Base-by-base conservation (phyloP, 2,113 vertebrate species). In the Cygnus atratus region DNA sequence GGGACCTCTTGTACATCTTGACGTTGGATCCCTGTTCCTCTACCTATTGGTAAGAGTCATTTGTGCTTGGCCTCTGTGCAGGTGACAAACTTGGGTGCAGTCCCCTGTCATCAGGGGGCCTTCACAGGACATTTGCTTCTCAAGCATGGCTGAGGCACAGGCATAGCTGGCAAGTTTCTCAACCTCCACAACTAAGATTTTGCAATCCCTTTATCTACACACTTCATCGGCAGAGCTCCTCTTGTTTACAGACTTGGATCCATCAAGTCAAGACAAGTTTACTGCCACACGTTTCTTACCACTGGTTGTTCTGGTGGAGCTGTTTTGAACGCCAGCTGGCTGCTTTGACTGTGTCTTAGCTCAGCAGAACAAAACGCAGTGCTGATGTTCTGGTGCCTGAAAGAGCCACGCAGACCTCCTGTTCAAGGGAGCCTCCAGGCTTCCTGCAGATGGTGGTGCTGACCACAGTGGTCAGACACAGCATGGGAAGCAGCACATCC, bases 321-420 rank as follows among this genome's bases (percentile, higher is more conserved):
- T 9, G 11, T 33, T 72, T 20, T 10, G 29, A 71, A 48, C 0
- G 2, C 54, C 39, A 24, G n/a, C 63, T 46, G 87, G 81, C 33
- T 52, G 28, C 24, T 1, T 9, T 18, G 24, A 37, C 33, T 1
- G 0, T 3, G 1, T 21, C 48, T 62, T 66, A 73, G n/a, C 26
- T 50, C 22, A 6, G 41, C 31, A 39, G 59, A 59, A 37, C 33
- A 43, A 44, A 57, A 48, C 2, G 1, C 35, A 31, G 28, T 0
- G 0, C 13, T 68, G 28, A 57, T 17, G 3, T 43, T 62, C 24
- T n/a, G 55, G 22, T n/a, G 33, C 48, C 68, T 1, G 0, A 68
- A 77, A 25, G 3, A 26, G 22, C 31, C 67, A 33, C 28, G 46
- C 37, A 35, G 35, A 70, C 33, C n/a, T 67, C 35, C 33, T 62